Evolutionary conservation across 1,140 invertebrate species (phyloP), one percentile per base, ranked within the genome.

Genomic region (Dinothrombium tinctorium): DNA sequence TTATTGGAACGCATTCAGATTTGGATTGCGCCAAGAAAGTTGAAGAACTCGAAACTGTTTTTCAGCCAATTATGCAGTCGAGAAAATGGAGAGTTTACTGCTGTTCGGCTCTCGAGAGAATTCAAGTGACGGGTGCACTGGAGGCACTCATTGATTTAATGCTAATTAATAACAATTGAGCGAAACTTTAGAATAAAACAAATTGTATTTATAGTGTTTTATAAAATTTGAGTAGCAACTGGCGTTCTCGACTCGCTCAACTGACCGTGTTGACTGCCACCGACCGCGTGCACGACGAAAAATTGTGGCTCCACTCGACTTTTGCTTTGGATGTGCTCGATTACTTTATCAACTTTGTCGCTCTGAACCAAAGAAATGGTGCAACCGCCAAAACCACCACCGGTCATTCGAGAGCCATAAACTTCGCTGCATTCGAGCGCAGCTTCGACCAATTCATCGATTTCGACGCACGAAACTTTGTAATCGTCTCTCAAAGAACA

Each of bases 341-440:
- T 74, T 2, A 71, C 60, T 15, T 62, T 53, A 21, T 72, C 62
- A 0, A 77, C 66, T 39, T 60, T 56, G 23, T 65, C 55, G 37
- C 67, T 65, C 47, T 67, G 62, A n/a, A 72, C 68, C 53, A 90
- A 58, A 9, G 80, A 79, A 12, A 94, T 75, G 1, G 80, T 86
- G 53, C 84, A 90, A 1, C 86, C 84, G 1, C 84, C 84, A 59
- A 94, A 92, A 11, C 86, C 86, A 12, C 80, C 86, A 3, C 86
- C 84, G 5, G 84, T 92, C 71, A 94, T 80, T 42, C 84, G 66
- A 38, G 79, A 79, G 3, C 86, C 86, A 40, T 72, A 68, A 12
- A 90, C 82, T 12, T 83, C 84, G 3, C 72, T 52, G 28, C 59
- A 52, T 33, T 59, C 53, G 47, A 61, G 47, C 7, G 79, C 73